Percentiles rank a stretch among this genome's conserved stretches.
Evolutionary conservation across 2,888 invertebrate genomes (phyloP).

Genomic region (Zele albiditarsus): DNA sequence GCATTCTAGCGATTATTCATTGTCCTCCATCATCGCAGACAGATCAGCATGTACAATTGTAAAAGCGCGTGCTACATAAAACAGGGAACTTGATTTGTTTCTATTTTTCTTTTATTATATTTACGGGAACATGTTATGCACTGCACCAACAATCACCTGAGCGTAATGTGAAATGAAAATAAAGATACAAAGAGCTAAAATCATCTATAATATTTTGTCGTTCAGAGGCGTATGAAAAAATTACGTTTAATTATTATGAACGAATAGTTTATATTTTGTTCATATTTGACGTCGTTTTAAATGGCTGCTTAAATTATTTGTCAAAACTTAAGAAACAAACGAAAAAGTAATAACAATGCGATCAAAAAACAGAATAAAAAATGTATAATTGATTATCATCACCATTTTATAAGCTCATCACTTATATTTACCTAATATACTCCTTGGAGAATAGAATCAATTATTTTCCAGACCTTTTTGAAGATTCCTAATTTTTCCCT

Average conservation of each 20-base stretch:
- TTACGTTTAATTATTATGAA: not conserved
- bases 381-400: conserved; percentile 27
- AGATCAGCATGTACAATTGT: conserved; percentile 44
- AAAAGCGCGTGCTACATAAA: conserved; percentile 45
- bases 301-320: not conserved
- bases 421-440: not conserved
- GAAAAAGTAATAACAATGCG: conserved; percentile 27
- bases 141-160: not conserved
- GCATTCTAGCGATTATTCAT: not conserved
- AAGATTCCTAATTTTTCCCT: conserved; percentile 51
- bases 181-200: not conserved
- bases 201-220: not conserved
- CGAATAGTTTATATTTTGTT: conserved; percentile 4
- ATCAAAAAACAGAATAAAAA: conserved; percentile 24
- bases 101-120: conserved; percentile 26
- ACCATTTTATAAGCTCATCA: conserved; percentile 9
- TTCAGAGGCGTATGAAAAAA: not conserved
- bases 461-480: conserved; percentile 48
- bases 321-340: not conserved
- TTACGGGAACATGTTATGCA: conserved; percentile 25
- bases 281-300: not conserved
- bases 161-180: not conserved
- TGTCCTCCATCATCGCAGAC: not conserved
- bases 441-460: conserved; percentile 5
- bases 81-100: conserved; percentile 32